Percentiles rank a stretch among this genome's conserved stretches.
Evolutionary conservation across 2,888 invertebrate genomes (phyloP).

Genomic region (Lasioglossum pauxillum): DNA sequence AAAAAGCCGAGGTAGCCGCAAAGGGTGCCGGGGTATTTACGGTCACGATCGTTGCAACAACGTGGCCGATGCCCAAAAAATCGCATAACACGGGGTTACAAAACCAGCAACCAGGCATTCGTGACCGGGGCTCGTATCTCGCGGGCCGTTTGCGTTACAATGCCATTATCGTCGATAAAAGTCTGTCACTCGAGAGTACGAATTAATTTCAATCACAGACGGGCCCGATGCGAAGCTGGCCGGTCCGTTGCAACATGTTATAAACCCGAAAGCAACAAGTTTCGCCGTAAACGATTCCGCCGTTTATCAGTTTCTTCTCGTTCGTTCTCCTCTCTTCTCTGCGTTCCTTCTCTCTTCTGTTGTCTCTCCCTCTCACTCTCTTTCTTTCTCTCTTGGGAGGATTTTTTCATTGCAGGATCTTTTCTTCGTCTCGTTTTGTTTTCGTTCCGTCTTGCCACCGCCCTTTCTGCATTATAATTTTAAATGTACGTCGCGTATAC

Average conservation of each 20-base stretch:
- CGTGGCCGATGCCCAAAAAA: not conserved
- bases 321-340: not conserved
- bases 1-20: not conserved
- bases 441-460: not conserved
- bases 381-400: not conserved
- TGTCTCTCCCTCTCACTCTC: not conserved
- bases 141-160: conserved; percentile 19
- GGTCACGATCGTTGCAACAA: not conserved
- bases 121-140: conserved; percentile 20
- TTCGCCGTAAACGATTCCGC: conserved; percentile 22
- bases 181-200: conserved; percentile 39
- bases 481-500: conserved; percentile 31
- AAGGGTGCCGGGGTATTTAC: conserved; percentile 18
- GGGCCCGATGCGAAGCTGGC: not conserved
- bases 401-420: not conserved
- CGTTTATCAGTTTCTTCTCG: conserved; percentile 34
- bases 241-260: conserved; percentile 21
- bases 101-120: conserved; percentile 7
- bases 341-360: not conserved
- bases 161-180: conserved; percentile 47
- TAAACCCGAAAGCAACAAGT: conserved; percentile 21
- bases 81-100: conserved; percentile 24
- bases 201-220: conserved; percentile 54
- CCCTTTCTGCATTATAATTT: conserved; percentile 42
- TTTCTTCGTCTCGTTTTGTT: conserved; percentile 5